phyloP scores from a whole-genome alignment of 2,888 invertebrate species.

The Sesia bembeciformis region DNA sequence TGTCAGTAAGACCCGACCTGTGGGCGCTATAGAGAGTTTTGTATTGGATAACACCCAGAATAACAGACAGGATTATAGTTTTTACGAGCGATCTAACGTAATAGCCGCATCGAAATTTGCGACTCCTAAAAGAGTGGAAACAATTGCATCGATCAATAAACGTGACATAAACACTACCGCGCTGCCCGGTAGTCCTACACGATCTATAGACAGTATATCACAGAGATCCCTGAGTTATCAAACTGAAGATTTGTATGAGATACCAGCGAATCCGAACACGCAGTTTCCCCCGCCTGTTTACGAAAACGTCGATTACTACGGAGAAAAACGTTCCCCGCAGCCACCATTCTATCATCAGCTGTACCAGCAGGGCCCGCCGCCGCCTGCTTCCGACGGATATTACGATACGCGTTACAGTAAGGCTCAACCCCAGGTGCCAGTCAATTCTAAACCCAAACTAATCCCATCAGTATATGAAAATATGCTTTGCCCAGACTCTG shows the following conservation, averaged over 20 bases:
- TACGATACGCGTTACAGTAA: slow-evolving; percentile 78
- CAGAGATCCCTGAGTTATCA: slow-evolving; percentile 71
- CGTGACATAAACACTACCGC: slow-evolving; percentile 54
- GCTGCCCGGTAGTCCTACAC: slow-evolving; percentile 72
- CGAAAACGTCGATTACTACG: slow-evolving; percentile 88
- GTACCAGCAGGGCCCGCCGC: slow-evolving; percentile 54
- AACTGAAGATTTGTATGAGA: slow-evolving; percentile 62
- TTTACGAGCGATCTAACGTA: slow-evolving; percentile 81
- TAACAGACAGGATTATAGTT: slow-evolving; percentile 64
- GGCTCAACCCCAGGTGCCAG: slow-evolving; percentile 88
- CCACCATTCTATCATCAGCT: slow-evolving; percentile 78
- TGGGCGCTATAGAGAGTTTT: slow-evolving; percentile 80
- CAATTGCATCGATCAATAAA: slow-evolving; percentile 67
- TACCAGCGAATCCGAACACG: slow-evolving; percentile 51
- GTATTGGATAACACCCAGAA: slow-evolving; percentile 69
- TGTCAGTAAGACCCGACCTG: slow-evolving; percentile 67
- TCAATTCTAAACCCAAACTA: slow-evolving; percentile 59
- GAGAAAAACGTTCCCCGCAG: slow-evolving; percentile 70
- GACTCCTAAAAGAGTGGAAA: slow-evolving; percentile 82
- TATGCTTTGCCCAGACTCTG: slow-evolving; percentile 59
- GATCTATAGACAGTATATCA: slow-evolving; percentile 76
- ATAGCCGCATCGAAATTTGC: slow-evolving; percentile 86
- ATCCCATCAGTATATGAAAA: slow-evolving; percentile 66
- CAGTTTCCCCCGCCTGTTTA: slow-evolving; percentile 76
- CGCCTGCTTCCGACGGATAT: slow-evolving; percentile 59